These are phyloP conservation scores for Heliornis fulica DNA, from an alignment of 2,113 vertebrate species.

Conservation along the genomic window DNA sequence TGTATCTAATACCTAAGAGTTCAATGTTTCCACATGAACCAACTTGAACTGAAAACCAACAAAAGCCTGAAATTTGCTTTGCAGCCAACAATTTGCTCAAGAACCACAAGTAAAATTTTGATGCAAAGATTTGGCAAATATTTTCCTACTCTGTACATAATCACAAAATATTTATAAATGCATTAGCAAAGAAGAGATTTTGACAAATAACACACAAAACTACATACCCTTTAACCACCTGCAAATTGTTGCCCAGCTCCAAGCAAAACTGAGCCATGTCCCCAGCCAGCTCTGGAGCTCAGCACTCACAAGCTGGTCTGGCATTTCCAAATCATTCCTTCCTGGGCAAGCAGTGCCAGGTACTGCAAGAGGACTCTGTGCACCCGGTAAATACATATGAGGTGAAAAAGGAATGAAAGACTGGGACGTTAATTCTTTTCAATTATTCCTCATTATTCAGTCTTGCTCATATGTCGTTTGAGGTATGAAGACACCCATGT, in stretches of 20 bases:
- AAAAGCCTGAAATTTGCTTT: not conserved
- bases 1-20: not conserved
- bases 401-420: not conserved
- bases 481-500: not conserved
- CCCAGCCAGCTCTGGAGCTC: not conserved
- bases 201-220: not conserved
- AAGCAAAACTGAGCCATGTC: not conserved
- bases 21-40: not conserved
- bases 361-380: not conserved
- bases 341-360: not conserved
- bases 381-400: not conserved
- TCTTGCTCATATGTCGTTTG: not conserved
- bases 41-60: not conserved
- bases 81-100: not conserved
- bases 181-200: not conserved
- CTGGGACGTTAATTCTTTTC: not conserved
- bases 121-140: not conserved
- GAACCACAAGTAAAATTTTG: not conserved
- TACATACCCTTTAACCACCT: not conserved
- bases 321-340: not conserved
- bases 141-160: not conserved
- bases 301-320: not conserved
- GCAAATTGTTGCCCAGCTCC: not conserved
- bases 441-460: not conserved
- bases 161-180: not conserved